phyloP scores from a whole-genome alignment of 2,888 invertebrate genomes.

The Germaria angustata region DNA sequence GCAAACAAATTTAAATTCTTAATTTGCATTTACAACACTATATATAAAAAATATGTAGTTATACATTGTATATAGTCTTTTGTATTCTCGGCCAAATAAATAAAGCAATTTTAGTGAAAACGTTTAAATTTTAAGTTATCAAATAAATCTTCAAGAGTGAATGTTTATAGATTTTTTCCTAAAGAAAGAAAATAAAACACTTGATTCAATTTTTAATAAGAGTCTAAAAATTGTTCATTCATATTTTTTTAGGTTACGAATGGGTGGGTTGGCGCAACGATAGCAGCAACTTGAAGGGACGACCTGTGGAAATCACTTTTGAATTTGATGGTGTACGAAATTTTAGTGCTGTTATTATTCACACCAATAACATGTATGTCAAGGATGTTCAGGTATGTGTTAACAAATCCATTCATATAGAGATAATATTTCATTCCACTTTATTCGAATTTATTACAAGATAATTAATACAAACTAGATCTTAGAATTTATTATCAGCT shows the following conservation, averaged over 20 bases:
- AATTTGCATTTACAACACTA: not conserved
- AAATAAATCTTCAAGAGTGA: not conserved
- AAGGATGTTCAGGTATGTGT: conserved; percentile 86
- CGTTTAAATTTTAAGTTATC: not conserved
- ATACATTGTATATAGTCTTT: not conserved
- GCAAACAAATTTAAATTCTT: conserved; percentile 42
- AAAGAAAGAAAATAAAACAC: not conserved
- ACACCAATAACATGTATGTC: conserved; percentile 88
- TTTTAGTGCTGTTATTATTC: conserved; percentile 87
- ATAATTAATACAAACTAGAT: not conserved
- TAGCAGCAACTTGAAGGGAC: conserved; percentile 82
- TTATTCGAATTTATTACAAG: not conserved
- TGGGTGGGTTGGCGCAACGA: conserved; percentile 92
- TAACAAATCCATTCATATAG: conserved; percentile 68
- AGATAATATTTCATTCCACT: too few relatives aligned
- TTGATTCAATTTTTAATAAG: not conserved
- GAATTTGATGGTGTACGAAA: conserved; percentile 89
- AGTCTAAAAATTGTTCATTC: too few relatives aligned
- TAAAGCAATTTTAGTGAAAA: conserved; percentile 5
- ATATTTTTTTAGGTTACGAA: conserved; percentile 83
- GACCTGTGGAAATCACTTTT: conserved; percentile 87
- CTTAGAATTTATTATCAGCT: conserved; percentile 13
- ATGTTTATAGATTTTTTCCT: too few relatives aligned
- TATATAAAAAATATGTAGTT: not conserved
- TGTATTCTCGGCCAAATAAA: not conserved